A percentile compares a stretch with the other conserved stretches of the same genome.
phyloP scores from a whole-genome alignment of 2,113 vertebrate genomes.

The Sterrhoptilus dennistouni region DNA sequence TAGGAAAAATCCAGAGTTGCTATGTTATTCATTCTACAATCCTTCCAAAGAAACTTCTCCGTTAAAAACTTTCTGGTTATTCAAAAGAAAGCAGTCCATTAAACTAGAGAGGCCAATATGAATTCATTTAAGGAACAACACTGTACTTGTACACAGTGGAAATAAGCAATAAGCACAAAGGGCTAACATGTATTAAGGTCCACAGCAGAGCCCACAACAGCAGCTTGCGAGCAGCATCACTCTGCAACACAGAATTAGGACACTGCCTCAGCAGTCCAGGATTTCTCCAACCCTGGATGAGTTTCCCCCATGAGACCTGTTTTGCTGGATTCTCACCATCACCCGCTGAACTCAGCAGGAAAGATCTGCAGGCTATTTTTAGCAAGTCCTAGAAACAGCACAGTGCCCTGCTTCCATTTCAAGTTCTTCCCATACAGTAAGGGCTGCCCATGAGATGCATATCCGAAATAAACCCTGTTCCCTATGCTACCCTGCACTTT shows the following conservation, averaged over 20 bases:
- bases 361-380: not conserved
- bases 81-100: not conserved
- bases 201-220: not conserved
- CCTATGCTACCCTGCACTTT: fast-evolving
- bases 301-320: not conserved
- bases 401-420: not conserved
- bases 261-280: fast-evolving
- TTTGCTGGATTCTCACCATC: not conserved
- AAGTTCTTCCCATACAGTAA: not conserved
- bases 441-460: not conserved
- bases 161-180: not conserved
- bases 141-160: not conserved
- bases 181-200: not conserved
- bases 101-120: not conserved
- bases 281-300: not conserved
- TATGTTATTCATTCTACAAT: not conserved
- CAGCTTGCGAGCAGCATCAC: not conserved
- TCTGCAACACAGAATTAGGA: not conserved
- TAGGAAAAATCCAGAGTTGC: not conserved
- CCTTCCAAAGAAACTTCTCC: not conserved
- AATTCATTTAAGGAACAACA: not conserved
- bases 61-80: not conserved
- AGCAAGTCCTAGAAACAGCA: not conserved
- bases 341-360: not conserved
- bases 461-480: not conserved